Base-by-base conservation (phyloP, 2,888 invertebrate species). In the Epinotia demarniana region DNA sequence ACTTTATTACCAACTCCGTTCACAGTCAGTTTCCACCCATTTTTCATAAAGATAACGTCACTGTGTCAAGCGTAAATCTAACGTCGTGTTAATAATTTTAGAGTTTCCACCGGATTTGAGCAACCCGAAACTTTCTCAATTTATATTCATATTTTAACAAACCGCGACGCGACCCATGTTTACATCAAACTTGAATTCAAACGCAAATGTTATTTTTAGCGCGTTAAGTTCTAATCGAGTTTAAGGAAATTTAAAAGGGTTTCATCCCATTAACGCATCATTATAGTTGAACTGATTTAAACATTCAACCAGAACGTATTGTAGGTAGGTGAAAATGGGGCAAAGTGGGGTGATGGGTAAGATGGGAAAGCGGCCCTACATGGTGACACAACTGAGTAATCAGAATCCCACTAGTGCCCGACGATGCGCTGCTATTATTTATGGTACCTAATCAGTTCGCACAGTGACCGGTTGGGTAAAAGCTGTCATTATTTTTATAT, bases 101-200 rank as follows among this genome's bases (percentile, higher is more conserved):
- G 90, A 91, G 90, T 90, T 89, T 81, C 81, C 79, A 71, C 79
- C 85, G 85, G 85, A 90, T 89, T 89, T 87, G 83, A 88, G 85
- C 87, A 86, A 87, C 90, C 90, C 89, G 81, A 89, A 92, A 92
- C 86, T 92, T 92, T 91, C 84, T 81, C 89, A 90, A 92, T 92
- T 91, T 92, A 91, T 92, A 92, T 92, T 92, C 91, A 92, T 92
- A 92, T 92, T 92, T 92, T 89, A 90, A 87, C 87, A 87, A 87
- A 87, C 88, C 88, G 86, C 80, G 89, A 88, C 87, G 87, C 83
- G 76, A 81, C 78, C 80, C 84, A 83, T 88, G 88, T 89, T 90
- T 89, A 88, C 85, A 87, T 86, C 84, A 84, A 89, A 89, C 80
- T 91, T 81, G 77, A 80, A 80, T 77, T 79, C 82, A 66, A 75